Base-by-base conservation (phyloP, 1,140 invertebrate genomes). In the Caenorhabditis brenneri region DNA sequence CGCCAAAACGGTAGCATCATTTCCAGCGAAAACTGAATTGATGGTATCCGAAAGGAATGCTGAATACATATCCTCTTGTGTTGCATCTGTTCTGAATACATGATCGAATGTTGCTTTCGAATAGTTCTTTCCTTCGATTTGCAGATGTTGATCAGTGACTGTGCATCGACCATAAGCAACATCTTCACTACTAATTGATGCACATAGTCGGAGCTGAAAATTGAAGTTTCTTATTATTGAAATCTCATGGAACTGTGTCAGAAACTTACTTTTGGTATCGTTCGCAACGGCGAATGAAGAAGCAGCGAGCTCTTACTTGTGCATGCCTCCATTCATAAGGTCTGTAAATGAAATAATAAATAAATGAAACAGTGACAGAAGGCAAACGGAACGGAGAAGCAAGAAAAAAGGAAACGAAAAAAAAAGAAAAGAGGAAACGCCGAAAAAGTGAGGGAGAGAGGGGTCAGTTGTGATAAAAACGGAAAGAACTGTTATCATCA, bases 271-370 rank as follows among this genome's bases (percentile, higher is more conserved):
- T 74, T 82, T 24, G 46, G 36, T 27, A 65, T 82, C 81, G 81
- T 82, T 82, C 81, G 81, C 36, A 82, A 60, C 46, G 81, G 81
- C 36, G 81, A 82, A 74, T 42, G 65, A 74, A 74, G 65, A 33
- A 74, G 65, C 65, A 74, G 65, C 65, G 65, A 74, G 65, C 36
- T 74, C 65, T 74, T 74, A 74, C 65, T 74, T 24, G 27, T 74
- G 65, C 65, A 74, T 74, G 33, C 65, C 65, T 74, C 65, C 65
- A 74, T 74, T 74, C 65, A 74, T 74, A 74, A 74, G 65, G 65
- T 74, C 65, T 74, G 60, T 19, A 65, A 58, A 36, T n/a, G 27
- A 10, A 22, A 46, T 6, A 42, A 24, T 74, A 5, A 24, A 10
- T 6, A 6, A 46, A 6, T 4, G 33, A 42, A 24, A 10, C 19